phyloP scores from a whole-genome alignment of 2,888 invertebrate genomes.

The Pseudoips prasinana region DNA sequence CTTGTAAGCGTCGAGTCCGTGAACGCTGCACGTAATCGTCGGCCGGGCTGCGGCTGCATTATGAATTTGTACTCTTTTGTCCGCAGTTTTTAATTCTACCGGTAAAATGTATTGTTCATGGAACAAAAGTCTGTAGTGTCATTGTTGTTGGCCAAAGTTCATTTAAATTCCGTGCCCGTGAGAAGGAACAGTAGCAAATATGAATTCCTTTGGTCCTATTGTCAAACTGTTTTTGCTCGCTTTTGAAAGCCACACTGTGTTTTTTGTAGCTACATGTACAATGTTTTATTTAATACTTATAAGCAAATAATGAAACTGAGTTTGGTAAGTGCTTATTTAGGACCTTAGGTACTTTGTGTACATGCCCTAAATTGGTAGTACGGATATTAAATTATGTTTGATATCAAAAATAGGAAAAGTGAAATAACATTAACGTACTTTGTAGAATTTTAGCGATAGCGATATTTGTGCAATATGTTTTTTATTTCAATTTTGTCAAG shows the following conservation, averaged over 20 bases:
- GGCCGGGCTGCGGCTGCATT: conserved; percentile 62
- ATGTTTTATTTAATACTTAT: conserved; percentile 24
- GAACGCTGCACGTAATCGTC: conserved; percentile 43
- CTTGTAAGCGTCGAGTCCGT: conserved; percentile 14
- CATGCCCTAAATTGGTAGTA: too few species aligned
- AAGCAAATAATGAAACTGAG: conserved; percentile 17
- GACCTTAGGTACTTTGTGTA: too few species aligned
- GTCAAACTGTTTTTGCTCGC: conserved; percentile 70
- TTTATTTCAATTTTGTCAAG: too few species aligned
- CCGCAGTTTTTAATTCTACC: conserved; percentile 78
- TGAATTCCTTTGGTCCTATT: conserved; percentile 78
- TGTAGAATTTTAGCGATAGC: too few species aligned
- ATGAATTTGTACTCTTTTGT: conserved; percentile 79
- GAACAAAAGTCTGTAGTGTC: conserved; percentile 78
- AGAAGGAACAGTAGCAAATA: conserved; percentile 79
- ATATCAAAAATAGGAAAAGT: too few species aligned
- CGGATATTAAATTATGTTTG: too few species aligned
- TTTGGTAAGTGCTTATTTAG: too few species aligned
- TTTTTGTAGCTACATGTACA: conserved; percentile 38
- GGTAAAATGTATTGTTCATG: conserved; percentile 78
- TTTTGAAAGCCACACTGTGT: conserved; percentile 64
- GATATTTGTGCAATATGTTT: too few species aligned
- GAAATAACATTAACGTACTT: too few species aligned
- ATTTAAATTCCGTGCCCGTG: conserved; percentile 78
- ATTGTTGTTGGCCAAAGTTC: conserved; percentile 80